Conservation (phyloP, 1,140 invertebrate species). For the Danaus melanippus region DNA sequence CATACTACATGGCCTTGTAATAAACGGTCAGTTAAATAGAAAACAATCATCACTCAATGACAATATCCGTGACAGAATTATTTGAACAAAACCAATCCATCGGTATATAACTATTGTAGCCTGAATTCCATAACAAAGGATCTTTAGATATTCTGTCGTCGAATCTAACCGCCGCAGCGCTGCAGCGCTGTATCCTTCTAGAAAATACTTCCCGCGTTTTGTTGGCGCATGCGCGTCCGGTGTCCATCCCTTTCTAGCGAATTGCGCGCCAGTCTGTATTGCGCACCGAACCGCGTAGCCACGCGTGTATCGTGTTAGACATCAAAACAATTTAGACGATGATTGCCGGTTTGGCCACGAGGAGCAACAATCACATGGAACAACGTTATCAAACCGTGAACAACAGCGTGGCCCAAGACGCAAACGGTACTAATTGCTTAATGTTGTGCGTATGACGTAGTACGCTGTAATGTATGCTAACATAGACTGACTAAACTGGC, state of each 20-base stretch:
- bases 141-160: constrained; percentile 19
- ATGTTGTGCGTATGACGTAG: constrained; percentile 46
- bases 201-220: constrained; percentile 60
- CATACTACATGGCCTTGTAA: too few relatives aligned
- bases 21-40: too few relatives aligned
- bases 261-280: constrained; percentile 57
- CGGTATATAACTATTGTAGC: constrained; percentile 5
- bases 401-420: constrained; percentile 19
- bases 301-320: constrained; percentile 33
- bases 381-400: constrained; percentile 32
- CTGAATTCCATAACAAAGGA: constrained; percentile 15
- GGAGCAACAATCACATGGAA: constrained; percentile 22
- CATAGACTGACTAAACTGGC: too few relatives aligned
- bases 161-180: constrained; percentile 14
- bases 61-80: too few relatives aligned
- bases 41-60: too few relatives aligned
- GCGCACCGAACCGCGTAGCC: constrained; percentile 46
- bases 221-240: constrained; percentile 47
- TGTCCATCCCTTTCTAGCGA: constrained; percentile 42
- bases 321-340: constrained; percentile 46
- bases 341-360: constrained; percentile 50
- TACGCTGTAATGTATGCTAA: constrained; percentile 19
- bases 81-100: too few relatives aligned
- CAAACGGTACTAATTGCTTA: constrained; percentile 40
- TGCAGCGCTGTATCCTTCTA: constrained; percentile 38